phyloP scores from a whole-genome alignment of 2,888 invertebrate species.

The Ochropleura leucogaster region DNA sequence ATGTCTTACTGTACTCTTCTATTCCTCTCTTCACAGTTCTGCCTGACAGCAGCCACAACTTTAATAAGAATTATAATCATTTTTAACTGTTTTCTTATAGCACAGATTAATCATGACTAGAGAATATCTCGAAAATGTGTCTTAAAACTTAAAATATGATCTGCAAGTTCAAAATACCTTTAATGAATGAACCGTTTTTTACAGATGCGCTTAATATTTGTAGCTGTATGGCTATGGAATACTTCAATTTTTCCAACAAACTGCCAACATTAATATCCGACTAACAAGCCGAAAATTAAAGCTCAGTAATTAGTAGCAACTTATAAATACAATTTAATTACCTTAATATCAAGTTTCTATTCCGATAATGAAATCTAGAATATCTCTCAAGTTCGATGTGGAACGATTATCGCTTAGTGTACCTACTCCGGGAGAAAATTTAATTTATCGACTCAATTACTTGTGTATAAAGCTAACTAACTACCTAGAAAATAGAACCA shows the following conservation, averaged over 20 bases:
- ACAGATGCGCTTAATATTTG: background rate
- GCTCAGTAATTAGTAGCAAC: conserved; percentile 37
- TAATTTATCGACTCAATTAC: conserved; percentile 35
- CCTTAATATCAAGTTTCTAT: conserved; percentile 36
- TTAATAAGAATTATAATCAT: too few species aligned
- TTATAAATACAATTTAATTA: conserved; percentile 46
- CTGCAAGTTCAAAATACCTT: too few species aligned
- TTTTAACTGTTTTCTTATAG: too few species aligned
- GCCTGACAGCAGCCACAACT: too few species aligned
- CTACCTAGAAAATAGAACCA: background rate
- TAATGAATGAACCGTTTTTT: background rate
- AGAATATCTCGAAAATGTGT: too few species aligned
- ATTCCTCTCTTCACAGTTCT: too few species aligned
- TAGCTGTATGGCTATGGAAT: background rate
- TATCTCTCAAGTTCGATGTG: conserved; percentile 19
- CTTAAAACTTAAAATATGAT: too few species aligned
- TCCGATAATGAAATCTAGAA: conserved; percentile 50
- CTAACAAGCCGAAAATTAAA: conserved; percentile 35
- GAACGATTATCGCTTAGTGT: conserved; percentile 30
- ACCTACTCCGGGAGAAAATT: conserved; percentile 29
- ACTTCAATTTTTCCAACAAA: conserved; percentile 1
- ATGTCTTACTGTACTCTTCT: too few species aligned
- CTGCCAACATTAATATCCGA: background rate
- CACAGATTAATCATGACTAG: too few species aligned
- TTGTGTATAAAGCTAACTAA: background rate